Percentiles rank a stretch among this genome's conserved stretches.
Conservation (phyloP, 2,797 vertebrate genomes). For the Balearica regulorum region DNA sequence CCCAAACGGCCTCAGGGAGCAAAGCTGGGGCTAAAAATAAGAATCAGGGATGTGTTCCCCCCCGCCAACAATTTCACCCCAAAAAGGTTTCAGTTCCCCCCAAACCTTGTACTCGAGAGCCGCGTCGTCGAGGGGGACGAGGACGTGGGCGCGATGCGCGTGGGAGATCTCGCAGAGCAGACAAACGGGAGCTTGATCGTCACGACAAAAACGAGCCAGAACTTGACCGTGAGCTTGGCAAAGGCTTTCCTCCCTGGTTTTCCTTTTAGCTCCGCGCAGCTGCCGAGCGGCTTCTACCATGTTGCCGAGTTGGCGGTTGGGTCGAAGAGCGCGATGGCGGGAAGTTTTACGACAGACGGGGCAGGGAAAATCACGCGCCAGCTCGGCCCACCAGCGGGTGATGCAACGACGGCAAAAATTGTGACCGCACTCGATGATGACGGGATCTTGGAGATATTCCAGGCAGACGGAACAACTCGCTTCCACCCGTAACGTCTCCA, state of each 20-base stretch:
- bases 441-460: conserved; percentile 72
- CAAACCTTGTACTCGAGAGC: conserved; percentile 81
- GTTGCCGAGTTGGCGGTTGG: conserved; percentile 74
- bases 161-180: conserved; percentile 88
- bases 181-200: conserved; percentile 90
- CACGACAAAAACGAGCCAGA: conserved; percentile 88
- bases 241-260: conserved; percentile 63
- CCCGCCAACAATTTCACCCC: background rate
- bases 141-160: conserved; percentile 84
- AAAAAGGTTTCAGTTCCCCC: background rate
- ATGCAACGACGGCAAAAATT: conserved; percentile 75
- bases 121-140: conserved; percentile 85
- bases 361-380: conserved; percentile 76
- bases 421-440: conserved; percentile 74
- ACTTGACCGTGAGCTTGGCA: conserved; percentile 84
- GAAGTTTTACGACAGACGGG: conserved; percentile 88
- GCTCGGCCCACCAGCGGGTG: conserved; percentile 71
- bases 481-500: conserved; percentile 71
- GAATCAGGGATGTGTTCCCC: rapidly evolving
- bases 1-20: background rate
- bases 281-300: conserved; percentile 71
- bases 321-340: conserved; percentile 81
- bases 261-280: conserved; percentile 58
- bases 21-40: background rate
- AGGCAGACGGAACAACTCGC: conserved; percentile 75